phyloP scores from a whole-genome alignment of 1,140 invertebrate genomes.

The Nautilus pompilius region DNA sequence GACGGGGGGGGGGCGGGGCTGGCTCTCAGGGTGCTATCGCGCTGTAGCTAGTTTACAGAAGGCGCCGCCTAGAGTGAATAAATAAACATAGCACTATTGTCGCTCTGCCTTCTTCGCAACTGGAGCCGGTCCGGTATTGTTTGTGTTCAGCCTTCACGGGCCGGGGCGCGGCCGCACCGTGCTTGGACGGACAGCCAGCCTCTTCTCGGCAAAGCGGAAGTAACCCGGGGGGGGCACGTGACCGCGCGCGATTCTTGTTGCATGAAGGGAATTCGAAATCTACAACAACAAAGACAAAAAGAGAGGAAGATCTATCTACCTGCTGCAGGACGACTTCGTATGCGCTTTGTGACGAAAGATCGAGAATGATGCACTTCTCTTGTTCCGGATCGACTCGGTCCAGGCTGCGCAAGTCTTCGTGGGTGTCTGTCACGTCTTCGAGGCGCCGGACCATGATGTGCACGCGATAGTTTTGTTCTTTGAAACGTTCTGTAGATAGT shows the following conservation, averaged over 20 bases:
- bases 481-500: too few relatives aligned
- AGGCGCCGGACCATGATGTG: conserved; percentile 59
- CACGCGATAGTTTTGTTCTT: conserved; percentile 18
- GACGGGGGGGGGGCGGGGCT: too few relatives aligned
- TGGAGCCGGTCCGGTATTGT: too few relatives aligned
- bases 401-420: conserved; percentile 44
- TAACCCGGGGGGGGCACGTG: neutral
- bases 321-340: conserved; percentile 34
- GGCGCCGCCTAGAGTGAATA: too few relatives aligned
- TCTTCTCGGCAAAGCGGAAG: too few relatives aligned
- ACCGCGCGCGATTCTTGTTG: neutral
- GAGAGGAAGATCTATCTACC: conserved; percentile 16
- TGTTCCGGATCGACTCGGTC: conserved; percentile 54
- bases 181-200: neutral
- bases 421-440: conserved; percentile 50
- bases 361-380: conserved; percentile 51
- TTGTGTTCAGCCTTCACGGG: too few relatives aligned
- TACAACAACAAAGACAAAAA: neutral
- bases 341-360: conserved; percentile 37
- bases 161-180: too few relatives aligned
- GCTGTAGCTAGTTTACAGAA: too few relatives aligned
- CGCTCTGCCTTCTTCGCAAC: too few relatives aligned
- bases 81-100: too few relatives aligned
- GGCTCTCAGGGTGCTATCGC: too few relatives aligned
- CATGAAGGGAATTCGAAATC: too few relatives aligned